Conservation (phyloP, 64 coral and sea anemone genomes). For the Dendrophyllia cribrosa region DNA sequence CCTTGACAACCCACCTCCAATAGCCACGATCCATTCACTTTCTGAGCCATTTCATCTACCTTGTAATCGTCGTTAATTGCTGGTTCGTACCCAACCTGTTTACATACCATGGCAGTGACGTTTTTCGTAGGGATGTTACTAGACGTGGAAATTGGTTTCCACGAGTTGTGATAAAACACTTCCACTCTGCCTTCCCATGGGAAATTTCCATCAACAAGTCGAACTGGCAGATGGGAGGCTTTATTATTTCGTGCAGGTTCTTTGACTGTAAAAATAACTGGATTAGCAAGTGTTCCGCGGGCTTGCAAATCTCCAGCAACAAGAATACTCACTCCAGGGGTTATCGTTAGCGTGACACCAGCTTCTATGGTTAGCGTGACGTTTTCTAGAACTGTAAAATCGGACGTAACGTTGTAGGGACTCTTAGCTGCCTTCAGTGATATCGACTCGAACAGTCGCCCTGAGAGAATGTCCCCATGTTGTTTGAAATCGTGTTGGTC, state of each 20-base stretch:
- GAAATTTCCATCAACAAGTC: slow-evolving; percentile 54
- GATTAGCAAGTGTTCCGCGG: slow-evolving; percentile 54
- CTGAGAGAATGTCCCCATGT: slow-evolving; percentile 27
- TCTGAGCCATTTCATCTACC: neutral
- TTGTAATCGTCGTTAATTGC: neutral
- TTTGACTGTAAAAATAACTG: slow-evolving; percentile 25
- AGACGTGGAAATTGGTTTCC: slow-evolving; percentile 54
- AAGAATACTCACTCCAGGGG: slow-evolving; percentile 68
- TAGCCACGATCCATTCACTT: neutral
- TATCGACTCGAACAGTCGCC: slow-evolving; percentile 63
- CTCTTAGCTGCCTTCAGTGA: slow-evolving; percentile 46
- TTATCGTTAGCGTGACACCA: slow-evolving; percentile 61
- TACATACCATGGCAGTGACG: slow-evolving; percentile 39
- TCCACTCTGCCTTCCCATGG: slow-evolving; percentile 79
- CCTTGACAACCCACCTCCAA: slow-evolving; percentile 54
- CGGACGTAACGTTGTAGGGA: slow-evolving; percentile 70
- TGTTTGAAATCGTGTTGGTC: neutral
- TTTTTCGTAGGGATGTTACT: neutral
- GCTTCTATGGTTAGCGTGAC: slow-evolving; percentile 66
- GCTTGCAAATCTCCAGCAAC: slow-evolving; percentile 69
- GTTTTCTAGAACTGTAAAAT: slow-evolving; percentile 65
- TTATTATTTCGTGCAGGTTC: neutral
- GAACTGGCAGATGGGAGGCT: neutral
- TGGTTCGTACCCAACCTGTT: slow-evolving; percentile 67
- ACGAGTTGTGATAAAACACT: slow-evolving; percentile 37